These are phyloP conservation scores for Sciaenops ocellatus DNA, from an alignment of 2,797 vertebrate genomes.

Conservation along the genomic window DNA sequence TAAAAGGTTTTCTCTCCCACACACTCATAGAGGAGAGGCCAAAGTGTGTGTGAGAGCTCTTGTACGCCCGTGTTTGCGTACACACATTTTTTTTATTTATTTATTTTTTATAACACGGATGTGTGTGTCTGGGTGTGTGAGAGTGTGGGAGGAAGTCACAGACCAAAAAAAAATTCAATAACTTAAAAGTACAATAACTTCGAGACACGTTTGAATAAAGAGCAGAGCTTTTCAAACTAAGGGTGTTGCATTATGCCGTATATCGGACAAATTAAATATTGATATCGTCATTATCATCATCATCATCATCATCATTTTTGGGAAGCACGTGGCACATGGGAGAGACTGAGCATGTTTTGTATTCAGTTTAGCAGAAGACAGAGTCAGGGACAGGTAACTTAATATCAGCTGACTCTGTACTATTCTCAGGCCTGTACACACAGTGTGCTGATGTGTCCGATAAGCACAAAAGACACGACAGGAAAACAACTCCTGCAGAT, in stretches of 20 bases:
- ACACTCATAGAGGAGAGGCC: constrained; percentile 48
- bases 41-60: constrained; percentile 60
- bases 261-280: too few relatives aligned
- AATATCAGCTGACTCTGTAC: background rate
- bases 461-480: background rate
- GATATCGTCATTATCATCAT: too few relatives aligned
- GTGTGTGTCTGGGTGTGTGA: constrained; percentile 18
- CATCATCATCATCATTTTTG: background rate
- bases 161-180: constrained; percentile 28
- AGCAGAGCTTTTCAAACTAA: background rate
- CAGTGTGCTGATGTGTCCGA: background rate
- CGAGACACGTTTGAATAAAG: background rate
- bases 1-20: constrained; percentile 74
- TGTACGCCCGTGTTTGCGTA: constrained; percentile 53
- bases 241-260: too few relatives aligned
- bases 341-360: background rate
- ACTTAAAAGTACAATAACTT: too few relatives aligned
- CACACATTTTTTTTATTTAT: constrained; percentile 16
- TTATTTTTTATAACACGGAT: background rate
- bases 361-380: background rate
- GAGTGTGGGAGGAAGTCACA: constrained; percentile 26
- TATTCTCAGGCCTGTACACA: background rate
- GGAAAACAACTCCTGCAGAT: background rate
- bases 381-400: background rate
- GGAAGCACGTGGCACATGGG: background rate